Evolutionary conservation across 2,888 invertebrate genomes (phyloP).

Genomic region (Drosophila pseudotakahashii): DNA sequence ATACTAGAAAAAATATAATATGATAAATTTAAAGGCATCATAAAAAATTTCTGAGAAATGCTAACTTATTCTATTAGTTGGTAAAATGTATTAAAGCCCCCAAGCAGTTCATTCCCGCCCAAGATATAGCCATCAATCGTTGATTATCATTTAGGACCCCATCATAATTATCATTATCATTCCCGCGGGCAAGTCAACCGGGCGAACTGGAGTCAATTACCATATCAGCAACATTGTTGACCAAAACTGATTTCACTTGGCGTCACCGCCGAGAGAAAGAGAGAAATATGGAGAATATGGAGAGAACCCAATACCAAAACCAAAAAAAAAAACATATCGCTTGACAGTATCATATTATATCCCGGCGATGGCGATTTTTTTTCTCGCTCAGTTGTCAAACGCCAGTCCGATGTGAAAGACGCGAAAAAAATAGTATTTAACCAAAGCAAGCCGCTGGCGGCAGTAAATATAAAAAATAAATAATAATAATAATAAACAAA

Average conservation of each 20-base stretch:
- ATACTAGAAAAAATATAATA: too few relatives aligned
- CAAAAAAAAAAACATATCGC: background rate
- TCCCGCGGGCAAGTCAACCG: slow-evolving; percentile 4
- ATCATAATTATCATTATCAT: slow-evolving; percentile 26
- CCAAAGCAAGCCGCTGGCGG: slow-evolving; percentile 43
- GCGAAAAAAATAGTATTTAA: slow-evolving; percentile 43
- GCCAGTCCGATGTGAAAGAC: slow-evolving; percentile 67
- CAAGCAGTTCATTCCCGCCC: background rate
- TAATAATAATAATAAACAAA: slow-evolving; percentile 18
- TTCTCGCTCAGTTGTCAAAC: slow-evolving; percentile 67
- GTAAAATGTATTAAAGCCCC: background rate
- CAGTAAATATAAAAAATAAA: slow-evolving; percentile 30
- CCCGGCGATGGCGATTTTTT: slow-evolving; percentile 36
- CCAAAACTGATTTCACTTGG: slow-evolving; percentile 55
- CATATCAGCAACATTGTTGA: slow-evolving; percentile 60
- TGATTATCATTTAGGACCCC: slow-evolving; percentile 30
- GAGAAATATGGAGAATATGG: slow-evolving; percentile 21
- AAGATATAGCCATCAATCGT: slow-evolving; percentile 34
- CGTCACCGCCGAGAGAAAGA: slow-evolving; percentile 27
- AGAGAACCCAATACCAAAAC: slow-evolving; percentile 15
- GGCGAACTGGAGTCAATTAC: slow-evolving; percentile 49
- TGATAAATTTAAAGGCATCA: too few relatives aligned
- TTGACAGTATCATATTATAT: slow-evolving; percentile 32
- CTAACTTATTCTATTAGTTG: background rate
- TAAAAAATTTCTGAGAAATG: background rate